Conservation (phyloP, 2,797 vertebrate genomes). For the Harpagifer antarcticus region DNA sequence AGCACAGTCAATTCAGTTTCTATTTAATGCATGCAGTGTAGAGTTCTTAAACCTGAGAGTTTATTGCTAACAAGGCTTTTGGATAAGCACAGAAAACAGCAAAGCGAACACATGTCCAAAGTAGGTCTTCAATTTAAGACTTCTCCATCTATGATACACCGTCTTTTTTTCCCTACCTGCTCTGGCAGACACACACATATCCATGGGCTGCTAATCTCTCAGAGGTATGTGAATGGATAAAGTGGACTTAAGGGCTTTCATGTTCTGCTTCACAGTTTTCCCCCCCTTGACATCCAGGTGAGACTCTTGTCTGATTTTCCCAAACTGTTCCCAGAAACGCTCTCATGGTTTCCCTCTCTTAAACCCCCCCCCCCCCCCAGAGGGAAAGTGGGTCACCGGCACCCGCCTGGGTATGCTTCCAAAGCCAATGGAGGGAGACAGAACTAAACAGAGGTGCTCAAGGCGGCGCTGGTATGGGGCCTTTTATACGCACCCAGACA, state of each 20-base stretch:
- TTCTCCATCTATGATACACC: slow-evolving; percentile 16
- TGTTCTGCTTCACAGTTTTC: slow-evolving; percentile 59
- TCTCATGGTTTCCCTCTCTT: not conserved
- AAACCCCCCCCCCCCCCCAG: slow-evolving; percentile 18
- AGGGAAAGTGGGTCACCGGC: slow-evolving; percentile 74
- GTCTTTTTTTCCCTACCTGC: slow-evolving; percentile 37
- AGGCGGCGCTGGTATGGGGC: slow-evolving; percentile 57
- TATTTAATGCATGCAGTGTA: slow-evolving; percentile 33
- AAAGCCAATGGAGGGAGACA: slow-evolving; percentile 65
- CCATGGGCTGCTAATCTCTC: slow-evolving; percentile 65
- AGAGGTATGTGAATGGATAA: slow-evolving; percentile 74
- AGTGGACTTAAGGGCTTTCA: slow-evolving; percentile 73
- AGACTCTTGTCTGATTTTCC: slow-evolving; percentile 52
- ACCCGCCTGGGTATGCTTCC: slow-evolving; percentile 67
- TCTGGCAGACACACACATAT: slow-evolving; percentile 39
- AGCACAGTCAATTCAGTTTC: slow-evolving; percentile 10
- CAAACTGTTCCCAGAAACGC: slow-evolving; percentile 27
- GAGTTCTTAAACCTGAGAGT: slow-evolving; percentile 6
- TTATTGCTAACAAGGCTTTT: not conserved
- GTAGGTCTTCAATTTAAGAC: slow-evolving; percentile 41
- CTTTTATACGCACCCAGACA: slow-evolving; percentile 30
- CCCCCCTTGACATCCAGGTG: slow-evolving; percentile 65
- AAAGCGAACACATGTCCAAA: slow-evolving; percentile 45
- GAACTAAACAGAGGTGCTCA: slow-evolving; percentile 60
- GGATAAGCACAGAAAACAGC: slow-evolving; percentile 22